Base-by-base conservation (phyloP, 2,888 invertebrate genomes). In the Zootermopsis nevadensis region DNA sequence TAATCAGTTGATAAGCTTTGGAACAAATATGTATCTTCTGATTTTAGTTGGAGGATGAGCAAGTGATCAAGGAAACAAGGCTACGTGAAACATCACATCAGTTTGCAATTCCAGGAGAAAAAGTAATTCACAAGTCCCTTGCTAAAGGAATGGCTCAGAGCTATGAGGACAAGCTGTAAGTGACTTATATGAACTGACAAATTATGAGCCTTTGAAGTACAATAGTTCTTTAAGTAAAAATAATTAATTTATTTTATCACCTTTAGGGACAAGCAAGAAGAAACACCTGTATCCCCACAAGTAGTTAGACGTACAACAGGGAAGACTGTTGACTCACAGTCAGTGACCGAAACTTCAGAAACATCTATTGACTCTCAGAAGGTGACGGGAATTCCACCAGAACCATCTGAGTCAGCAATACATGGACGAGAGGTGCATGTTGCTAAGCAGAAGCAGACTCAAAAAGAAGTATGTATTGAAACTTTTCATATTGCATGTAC, bases 341-440 rank as follows among this genome's bases (percentile, higher is more conserved):
- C 69, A 38, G 67, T 82, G 53, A 80, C 35, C 1, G 35, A 81
- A 27, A 72, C 82, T 33, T 60, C 82, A 66, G 85, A 86, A 67
- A 83, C 84, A 8, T 77, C 84, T 24, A 82, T 86, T 31, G 86
- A 86, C 55, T 85, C 85, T 3, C 83, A 86, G 77, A 82, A 81
- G n/a, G 85, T 86, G 27, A 84, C 79, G 24, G 77, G 81, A 79
- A 24, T 85, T 88, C 92, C 89, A 84, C 94, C 95, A 22, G 95
- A 94, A 85, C 96, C 96, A 22, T 93, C 95, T 0, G 97, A 97
- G 90, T 96, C 97, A 12, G 93, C 94, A 0, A 94, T 97, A 24
- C 97, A 97, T 88, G 97, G 97, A 48, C 94, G 95, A 86, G 97
- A 97, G 90, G 94, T 97, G 8, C 94, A 97, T 88, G 94, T 96